Percentiles rank a stretch among this genome's conserved stretches.
These are phyloP conservation scores for Polyommatus iphigenia DNA, from an alignment of 2,888 invertebrate species.

Conservation along the genomic window DNA sequence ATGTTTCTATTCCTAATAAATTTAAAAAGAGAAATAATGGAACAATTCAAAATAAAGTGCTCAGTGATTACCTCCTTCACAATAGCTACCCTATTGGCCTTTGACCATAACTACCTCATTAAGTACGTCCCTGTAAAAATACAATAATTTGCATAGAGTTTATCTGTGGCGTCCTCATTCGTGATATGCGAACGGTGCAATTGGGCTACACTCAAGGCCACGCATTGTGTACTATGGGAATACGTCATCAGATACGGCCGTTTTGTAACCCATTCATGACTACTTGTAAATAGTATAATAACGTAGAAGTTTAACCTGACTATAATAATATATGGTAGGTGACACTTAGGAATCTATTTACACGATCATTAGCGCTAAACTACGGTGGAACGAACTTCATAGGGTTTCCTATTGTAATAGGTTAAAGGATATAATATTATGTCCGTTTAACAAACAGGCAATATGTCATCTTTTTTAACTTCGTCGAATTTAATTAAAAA, in stretches of 20 bases:
- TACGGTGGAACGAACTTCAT: not conserved
- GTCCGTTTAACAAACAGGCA: no score
- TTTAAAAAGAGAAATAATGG: no score
- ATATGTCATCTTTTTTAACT: no score
- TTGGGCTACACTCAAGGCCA: slow-evolving; percentile 44
- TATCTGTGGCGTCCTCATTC: slow-evolving; percentile 45
- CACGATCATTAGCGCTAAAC: not conserved
- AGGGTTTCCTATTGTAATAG: no score
- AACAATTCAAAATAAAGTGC: no score
- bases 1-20: no score
- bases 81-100: not conserved
- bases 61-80: no score
- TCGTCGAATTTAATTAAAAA: no score
- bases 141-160: slow-evolving; percentile 49
- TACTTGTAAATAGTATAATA: slow-evolving; percentile 7
- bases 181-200: slow-evolving; percentile 45
- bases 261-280: slow-evolving; percentile 31
- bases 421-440: no score
- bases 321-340: no score
- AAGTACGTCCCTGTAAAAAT: slow-evolving; percentile 44
- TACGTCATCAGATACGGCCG: slow-evolving; percentile 19
- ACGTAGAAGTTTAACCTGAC: not conserved
- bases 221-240: slow-evolving; percentile 32
- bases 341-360: no score
- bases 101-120: not conserved